These are phyloP conservation scores for Copidosoma aretas DNA, from an alignment of 2,888 invertebrate species.

Conservation along the genomic window DNA sequence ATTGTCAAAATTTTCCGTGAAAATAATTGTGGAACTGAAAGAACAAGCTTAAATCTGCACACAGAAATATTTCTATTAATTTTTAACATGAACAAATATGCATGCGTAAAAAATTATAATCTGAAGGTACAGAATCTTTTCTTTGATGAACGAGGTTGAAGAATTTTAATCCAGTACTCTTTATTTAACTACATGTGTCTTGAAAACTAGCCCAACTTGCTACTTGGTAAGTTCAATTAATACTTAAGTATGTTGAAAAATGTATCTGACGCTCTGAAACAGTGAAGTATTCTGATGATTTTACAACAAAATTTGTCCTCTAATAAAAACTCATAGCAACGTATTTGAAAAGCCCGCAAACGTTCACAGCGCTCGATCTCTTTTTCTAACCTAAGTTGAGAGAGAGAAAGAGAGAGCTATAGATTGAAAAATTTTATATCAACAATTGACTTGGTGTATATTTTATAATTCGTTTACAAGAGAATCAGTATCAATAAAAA, in stretches of 20 bases:
- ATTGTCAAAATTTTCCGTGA: conserved; percentile 67
- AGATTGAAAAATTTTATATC: too few species aligned
- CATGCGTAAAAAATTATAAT: conserved; percentile 34
- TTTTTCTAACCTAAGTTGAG: neutral
- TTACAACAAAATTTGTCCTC: conserved; percentile 52
- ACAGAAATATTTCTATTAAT: conserved; percentile 43
- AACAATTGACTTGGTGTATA: too few species aligned
- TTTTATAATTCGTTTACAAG: too few species aligned
- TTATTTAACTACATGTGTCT: too few species aligned
- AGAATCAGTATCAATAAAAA: too few species aligned
- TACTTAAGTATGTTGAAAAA: conserved; percentile 61
- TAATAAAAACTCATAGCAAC: neutral
- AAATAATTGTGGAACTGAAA: conserved; percentile 62
- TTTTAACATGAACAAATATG: too few species aligned
- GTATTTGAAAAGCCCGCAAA: conserved; percentile 1
- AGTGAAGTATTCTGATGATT: conserved; percentile 66
- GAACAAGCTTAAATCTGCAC: conserved; percentile 51
- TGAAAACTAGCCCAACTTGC: too few species aligned
- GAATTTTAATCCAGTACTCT: conserved; percentile 27
- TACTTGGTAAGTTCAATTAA: conserved; percentile 55
- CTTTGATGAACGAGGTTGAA: neutral
- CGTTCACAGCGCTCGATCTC: neutral
- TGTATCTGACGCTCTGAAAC: conserved; percentile 63
- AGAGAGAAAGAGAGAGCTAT: too few species aligned
- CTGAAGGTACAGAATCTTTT: conserved; percentile 11